Conservation (phyloP, 2,113 vertebrate species). For the Pipa parva region DNA sequence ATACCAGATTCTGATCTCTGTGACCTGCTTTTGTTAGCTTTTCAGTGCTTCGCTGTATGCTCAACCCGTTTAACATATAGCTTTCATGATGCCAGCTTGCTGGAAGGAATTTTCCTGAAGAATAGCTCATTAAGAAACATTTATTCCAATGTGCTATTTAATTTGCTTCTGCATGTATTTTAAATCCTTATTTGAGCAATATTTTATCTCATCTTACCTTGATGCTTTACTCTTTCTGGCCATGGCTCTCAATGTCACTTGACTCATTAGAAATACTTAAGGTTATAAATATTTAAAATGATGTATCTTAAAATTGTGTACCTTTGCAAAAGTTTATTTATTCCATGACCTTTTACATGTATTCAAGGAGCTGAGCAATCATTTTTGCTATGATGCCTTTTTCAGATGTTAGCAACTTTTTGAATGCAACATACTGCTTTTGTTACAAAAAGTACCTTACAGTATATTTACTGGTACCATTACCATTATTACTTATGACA, state of each 20-base stretch:
- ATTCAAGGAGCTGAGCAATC: too few species aligned
- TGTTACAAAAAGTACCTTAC: too few species aligned
- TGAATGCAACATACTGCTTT: too few species aligned
- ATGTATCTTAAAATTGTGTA: too few species aligned
- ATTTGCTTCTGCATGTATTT: conserved; percentile 21
- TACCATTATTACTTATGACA: too few species aligned
- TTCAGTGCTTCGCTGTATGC: conserved; percentile 20
- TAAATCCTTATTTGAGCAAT: conserved; percentile 11
- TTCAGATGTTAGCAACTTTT: too few species aligned
- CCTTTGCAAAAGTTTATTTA: too few species aligned
- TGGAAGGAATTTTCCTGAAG: conserved; percentile 24
- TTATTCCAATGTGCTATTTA: conserved; percentile 20
- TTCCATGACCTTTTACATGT: too few species aligned
- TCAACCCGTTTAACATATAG: conserved; percentile 32
- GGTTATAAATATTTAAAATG: too few species aligned
- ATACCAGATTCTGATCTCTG: conserved; percentile 16
- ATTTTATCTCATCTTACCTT: conserved; percentile 21
- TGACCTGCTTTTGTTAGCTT: conserved; percentile 15
- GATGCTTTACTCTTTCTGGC: conserved; percentile 11
- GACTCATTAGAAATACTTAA: neutral
- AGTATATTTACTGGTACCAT: too few species aligned
- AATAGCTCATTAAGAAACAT: conserved; percentile 37
- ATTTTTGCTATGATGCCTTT: too few species aligned
- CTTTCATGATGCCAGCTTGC: conserved; percentile 28
- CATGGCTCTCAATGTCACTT: neutral